These are phyloP conservation scores for Ailurus styani DNA, from an alignment of 2,113 vertebrate genomes.

Conservation along the genomic window DNA sequence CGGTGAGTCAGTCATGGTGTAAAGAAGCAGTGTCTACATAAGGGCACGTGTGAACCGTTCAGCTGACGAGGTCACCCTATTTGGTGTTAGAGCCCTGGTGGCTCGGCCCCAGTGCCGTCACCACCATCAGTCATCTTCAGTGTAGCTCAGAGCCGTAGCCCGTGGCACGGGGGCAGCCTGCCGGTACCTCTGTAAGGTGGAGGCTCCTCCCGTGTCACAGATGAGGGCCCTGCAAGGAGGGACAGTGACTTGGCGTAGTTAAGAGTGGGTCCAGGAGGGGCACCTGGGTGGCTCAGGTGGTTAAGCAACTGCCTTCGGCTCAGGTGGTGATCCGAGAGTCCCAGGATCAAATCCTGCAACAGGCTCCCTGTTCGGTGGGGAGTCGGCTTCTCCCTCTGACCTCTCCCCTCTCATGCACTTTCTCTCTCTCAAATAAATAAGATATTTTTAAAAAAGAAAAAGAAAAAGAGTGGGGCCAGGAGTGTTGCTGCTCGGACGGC, in stretches of 20 bases:
- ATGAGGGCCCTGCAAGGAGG: background rate
- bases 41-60: background rate
- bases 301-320: no score
- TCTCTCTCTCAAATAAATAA: no score
- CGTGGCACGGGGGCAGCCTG: background rate
- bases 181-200: background rate
- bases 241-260: background rate
- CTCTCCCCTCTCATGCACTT: no score
- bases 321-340: no score
- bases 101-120: background rate
- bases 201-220: background rate
- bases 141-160: rapidly evolving
- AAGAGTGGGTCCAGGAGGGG: rapidly evolving
- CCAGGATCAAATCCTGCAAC: no score
- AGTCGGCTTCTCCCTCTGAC: no score
- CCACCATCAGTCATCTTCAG: rapidly evolving
- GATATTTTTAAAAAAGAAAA: no score
- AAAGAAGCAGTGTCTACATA: background rate
- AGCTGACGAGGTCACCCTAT: background rate
- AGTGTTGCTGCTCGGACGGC: rapidly evolving
- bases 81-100: background rate
- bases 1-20: background rate
- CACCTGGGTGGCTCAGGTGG: no score
- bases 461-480: rapidly evolving
- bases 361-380: no score